Conservation (phyloP, 2,113 vertebrate genomes). For the Heteronetta atricapilla region DNA sequence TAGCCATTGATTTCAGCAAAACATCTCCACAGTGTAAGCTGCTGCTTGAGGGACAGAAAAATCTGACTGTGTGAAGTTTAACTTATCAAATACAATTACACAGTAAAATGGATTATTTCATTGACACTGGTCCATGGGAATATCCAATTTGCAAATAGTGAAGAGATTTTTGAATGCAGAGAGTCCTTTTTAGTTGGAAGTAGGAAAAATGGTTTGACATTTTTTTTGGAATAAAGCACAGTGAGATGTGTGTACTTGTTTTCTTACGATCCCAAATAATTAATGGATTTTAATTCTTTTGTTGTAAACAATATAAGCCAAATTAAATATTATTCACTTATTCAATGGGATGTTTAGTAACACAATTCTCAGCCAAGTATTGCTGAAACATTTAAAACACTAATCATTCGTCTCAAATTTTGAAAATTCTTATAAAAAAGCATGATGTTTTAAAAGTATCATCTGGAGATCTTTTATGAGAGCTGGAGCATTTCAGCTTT, state of each 20-base stretch:
- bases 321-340: background rate
- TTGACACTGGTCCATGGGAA: constrained; percentile 1
- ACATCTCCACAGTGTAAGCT: background rate
- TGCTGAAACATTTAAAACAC: background rate
- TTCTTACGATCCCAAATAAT: background rate
- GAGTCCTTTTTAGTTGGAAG: background rate
- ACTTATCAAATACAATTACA: constrained; percentile 38
- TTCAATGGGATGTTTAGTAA: background rate
- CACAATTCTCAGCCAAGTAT: background rate
- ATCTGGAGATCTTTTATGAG: background rate
- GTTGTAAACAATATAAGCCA: background rate
- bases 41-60: constrained; percentile 17
- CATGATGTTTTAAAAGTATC: background rate
- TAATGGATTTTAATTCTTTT: background rate
- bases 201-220: background rate
- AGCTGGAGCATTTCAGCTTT: background rate
- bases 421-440: background rate
- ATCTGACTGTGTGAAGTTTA: background rate
- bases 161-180: constrained; percentile 1
- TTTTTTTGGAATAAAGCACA: background rate
- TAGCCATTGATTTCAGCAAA: background rate
- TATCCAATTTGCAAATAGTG: constrained; percentile 26
- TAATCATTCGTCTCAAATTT: background rate
- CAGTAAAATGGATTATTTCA: constrained; percentile 53
- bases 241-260: background rate